These are phyloP conservation scores for Empis stercorea DNA, from an alignment of 2,888 invertebrate genomes.

Conservation along the genomic window DNA sequence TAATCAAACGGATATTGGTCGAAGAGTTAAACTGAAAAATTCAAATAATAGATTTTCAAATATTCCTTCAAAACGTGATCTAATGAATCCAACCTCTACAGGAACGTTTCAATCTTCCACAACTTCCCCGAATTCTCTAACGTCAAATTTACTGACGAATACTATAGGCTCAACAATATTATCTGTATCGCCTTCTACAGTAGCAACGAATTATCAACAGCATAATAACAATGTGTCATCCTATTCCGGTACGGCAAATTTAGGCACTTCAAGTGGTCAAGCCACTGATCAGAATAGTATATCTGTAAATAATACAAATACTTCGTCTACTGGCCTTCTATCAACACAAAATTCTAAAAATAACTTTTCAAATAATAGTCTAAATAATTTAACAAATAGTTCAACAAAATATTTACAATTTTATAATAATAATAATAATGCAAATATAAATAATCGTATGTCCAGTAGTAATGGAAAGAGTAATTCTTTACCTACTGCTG, in stretches of 20 bases:
- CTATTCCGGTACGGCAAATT: neutral
- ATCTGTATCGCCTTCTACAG: slow-evolving; percentile 7
- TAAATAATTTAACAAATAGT: slow-evolving; percentile 1
- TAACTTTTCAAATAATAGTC: neutral
- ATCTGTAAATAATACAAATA: neutral
- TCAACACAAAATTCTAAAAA: neutral
- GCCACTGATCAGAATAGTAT: neutral
- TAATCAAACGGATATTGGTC: slow-evolving; percentile 77
- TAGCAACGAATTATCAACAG: neutral
- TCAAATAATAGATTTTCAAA: slow-evolving; percentile 20
- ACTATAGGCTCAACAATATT: slow-evolving; percentile 3
- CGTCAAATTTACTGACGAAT: neutral
- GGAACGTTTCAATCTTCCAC: slow-evolving; percentile 1
- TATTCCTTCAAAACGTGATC: slow-evolving; percentile 29
- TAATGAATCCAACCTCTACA: neutral
- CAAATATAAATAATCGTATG: neutral
- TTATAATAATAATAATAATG: neutral
- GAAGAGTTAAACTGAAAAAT: slow-evolving; percentile 69
- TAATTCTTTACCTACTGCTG: slow-evolving; percentile 14
- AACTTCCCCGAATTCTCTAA: neutral
- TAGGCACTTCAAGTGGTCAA: neutral
- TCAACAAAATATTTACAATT: slow-evolving; percentile 3
- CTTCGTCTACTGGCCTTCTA: neutral
- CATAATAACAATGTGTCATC: neutral
- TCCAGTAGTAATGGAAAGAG: neutral